A percentile compares a stretch with the other conserved stretches of the same genome.
phyloP scores from a whole-genome alignment of 2,797 vertebrate genomes.

The Leucoraja ocellata region DNA sequence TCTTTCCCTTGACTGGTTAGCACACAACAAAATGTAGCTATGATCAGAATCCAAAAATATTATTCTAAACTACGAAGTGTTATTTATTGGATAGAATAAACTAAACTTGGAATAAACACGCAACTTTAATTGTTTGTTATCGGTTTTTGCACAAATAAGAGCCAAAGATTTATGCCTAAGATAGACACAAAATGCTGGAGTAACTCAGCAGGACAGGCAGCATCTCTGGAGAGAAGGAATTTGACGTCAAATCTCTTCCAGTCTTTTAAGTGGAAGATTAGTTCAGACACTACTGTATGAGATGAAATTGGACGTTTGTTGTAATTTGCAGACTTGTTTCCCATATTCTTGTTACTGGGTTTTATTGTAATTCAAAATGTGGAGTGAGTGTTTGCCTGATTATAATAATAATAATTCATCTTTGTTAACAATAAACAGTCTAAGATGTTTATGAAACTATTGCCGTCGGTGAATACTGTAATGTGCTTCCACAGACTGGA shows the following conservation, averaged over 20 bases:
- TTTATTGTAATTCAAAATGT: background rate
- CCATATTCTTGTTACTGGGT: background rate
- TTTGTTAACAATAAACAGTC: background rate
- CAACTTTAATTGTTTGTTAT: background rate
- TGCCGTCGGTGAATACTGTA: conserved; percentile 28
- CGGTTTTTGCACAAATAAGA: background rate
- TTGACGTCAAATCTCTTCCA: background rate
- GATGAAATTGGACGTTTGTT: background rate
- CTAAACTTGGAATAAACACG: background rate
- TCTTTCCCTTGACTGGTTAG: too few relatives aligned
- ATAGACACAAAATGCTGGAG: too few relatives aligned
- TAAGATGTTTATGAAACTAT: conserved; percentile 1
- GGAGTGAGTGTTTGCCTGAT: background rate
- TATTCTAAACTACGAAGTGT: background rate
- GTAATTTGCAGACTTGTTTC: background rate
- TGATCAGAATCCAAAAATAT: too few relatives aligned
- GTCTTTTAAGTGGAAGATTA: background rate
- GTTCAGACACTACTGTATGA: background rate
- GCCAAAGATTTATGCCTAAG: too few relatives aligned
- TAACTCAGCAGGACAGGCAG: too few relatives aligned
- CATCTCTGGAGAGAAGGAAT: too few relatives aligned
- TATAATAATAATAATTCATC: background rate
- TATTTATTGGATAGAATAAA: background rate
- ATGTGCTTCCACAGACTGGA: conserved; percentile 53
- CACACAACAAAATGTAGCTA: background rate